These are phyloP conservation scores for Cinclus cinclus DNA, from an alignment of 2,113 vertebrate species.

Conservation along the genomic window DNA sequence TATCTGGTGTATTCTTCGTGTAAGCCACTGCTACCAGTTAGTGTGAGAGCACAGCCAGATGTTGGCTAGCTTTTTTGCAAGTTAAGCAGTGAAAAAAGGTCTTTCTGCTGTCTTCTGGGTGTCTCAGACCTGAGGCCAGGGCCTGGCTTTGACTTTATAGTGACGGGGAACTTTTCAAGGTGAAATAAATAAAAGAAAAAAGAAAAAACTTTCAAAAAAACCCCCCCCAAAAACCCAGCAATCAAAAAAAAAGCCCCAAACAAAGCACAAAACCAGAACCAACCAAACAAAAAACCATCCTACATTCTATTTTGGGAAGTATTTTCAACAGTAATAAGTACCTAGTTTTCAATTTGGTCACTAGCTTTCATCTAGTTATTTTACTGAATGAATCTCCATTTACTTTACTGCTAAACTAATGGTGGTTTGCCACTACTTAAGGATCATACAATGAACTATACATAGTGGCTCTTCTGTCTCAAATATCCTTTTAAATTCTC, in stretches of 20 bases:
- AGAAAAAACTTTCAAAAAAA: rapidly evolving
- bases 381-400: background rate
- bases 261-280: background rate
- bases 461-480: background rate
- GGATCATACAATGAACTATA: background rate
- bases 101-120: background rate
- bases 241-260: background rate
- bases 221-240: too few species aligned
- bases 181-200: background rate
- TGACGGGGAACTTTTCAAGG: background rate
- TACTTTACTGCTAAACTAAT: background rate
- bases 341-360: background rate
- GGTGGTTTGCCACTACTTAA: background rate
- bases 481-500: background rate
- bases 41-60: background rate
- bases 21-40: background rate
- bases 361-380: background rate
- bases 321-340: background rate
- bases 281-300: background rate
- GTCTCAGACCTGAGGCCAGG: background rate
- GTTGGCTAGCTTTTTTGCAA: background rate
- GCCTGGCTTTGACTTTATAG: background rate
- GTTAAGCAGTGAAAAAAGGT: background rate
- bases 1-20: background rate
- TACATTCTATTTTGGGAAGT: background rate